phyloP scores from a whole-genome alignment of 2,113 vertebrate species.

The Oophaga pumilio region DNA sequence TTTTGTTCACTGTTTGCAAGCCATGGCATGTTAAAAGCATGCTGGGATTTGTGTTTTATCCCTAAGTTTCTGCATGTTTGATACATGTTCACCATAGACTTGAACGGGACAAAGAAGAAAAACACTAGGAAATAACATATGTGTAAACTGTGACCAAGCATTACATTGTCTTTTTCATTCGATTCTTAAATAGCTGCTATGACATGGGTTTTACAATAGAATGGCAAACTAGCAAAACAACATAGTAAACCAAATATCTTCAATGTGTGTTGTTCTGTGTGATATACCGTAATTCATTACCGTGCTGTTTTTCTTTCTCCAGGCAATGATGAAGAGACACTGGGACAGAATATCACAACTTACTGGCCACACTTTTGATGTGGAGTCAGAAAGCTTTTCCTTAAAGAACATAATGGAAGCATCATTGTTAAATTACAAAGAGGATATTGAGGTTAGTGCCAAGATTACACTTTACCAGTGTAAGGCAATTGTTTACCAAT shows the following conservation, averaged over 20 bases:
- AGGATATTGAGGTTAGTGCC: constrained; percentile 79
- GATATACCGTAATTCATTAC: not conserved
- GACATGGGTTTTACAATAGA: not conserved
- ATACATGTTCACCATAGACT: too few species aligned
- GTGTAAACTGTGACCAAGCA: too few species aligned
- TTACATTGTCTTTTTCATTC: not conserved
- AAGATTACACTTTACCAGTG: not conserved
- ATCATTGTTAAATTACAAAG: constrained; percentile 76
- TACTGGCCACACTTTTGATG: constrained; percentile 75
- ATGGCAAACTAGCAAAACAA: not conserved
- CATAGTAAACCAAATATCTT: too few species aligned
- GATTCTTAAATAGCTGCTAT: not conserved
- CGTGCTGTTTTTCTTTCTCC: constrained; percentile 35
- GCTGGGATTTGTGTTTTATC: too few species aligned
- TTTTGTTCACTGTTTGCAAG: too few species aligned
- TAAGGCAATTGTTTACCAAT: not conserved
- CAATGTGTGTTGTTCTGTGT: not conserved
- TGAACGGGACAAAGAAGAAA: too few species aligned
- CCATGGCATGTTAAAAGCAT: too few species aligned
- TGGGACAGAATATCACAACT: constrained; percentile 77
- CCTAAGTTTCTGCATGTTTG: too few species aligned
- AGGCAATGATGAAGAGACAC: constrained; percentile 81
- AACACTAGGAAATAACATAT: too few species aligned
- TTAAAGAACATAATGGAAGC: constrained; percentile 79
- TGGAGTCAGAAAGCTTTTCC: constrained; percentile 74